phyloP scores from a whole-genome alignment of 2,888 invertebrate genomes.

The Melieria crassipennis region DNA sequence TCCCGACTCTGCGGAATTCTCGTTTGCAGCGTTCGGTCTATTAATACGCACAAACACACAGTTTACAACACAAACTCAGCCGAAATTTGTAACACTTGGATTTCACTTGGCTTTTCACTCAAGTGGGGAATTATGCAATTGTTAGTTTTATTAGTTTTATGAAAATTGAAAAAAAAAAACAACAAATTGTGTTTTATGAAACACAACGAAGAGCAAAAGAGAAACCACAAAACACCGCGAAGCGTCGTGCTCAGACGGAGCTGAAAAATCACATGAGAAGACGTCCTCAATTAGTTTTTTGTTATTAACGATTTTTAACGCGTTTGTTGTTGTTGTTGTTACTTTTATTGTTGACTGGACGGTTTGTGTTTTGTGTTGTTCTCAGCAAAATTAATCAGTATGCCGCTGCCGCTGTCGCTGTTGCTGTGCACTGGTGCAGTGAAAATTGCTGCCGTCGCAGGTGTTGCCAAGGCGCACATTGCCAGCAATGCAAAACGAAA shows the following conservation, averaged over 20 bases:
- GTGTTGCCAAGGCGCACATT: neutral
- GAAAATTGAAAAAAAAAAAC: too few relatives aligned
- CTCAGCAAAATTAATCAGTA: slow-evolving; percentile 38
- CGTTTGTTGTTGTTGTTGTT: slow-evolving; percentile 26
- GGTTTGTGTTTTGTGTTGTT: neutral
- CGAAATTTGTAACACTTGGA: too few relatives aligned
- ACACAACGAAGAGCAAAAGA: neutral
- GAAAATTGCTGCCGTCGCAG: slow-evolving; percentile 7
- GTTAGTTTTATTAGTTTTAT: too few relatives aligned
- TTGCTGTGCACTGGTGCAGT: slow-evolving; percentile 36
- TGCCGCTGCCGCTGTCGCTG: slow-evolving; percentile 39
- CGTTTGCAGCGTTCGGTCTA: too few relatives aligned
- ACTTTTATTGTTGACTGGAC: neutral
- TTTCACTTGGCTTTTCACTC: too few relatives aligned
- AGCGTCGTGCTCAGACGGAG: neutral
- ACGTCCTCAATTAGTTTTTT: slow-evolving; percentile 19
- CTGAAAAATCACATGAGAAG: neutral
- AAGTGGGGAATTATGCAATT: too few relatives aligned
- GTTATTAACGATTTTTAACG: slow-evolving; percentile 16
- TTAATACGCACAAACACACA: too few relatives aligned
- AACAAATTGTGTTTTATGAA: neutral
- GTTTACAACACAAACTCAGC: too few relatives aligned
- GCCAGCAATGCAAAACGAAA: neutral
- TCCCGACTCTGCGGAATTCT: too few relatives aligned
- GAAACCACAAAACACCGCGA: neutral